phyloP scores from a whole-genome alignment of 2,888 invertebrate genomes.

The Phalera bucephala region DNA sequence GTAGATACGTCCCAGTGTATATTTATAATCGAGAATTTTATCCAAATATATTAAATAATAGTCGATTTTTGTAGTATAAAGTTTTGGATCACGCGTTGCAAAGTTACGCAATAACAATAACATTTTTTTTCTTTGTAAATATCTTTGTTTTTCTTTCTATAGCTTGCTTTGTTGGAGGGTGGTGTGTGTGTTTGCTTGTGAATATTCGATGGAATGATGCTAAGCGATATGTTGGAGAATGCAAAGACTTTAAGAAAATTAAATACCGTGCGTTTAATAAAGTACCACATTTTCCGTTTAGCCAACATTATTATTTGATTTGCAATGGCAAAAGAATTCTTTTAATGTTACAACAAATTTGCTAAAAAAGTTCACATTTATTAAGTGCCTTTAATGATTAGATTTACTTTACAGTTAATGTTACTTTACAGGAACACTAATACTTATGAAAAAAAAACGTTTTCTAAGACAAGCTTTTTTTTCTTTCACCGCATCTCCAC shows the following conservation, averaged over 20 bases:
- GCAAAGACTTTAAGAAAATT: too few relatives aligned
- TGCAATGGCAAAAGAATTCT: too few relatives aligned
- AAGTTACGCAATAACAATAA: slow-evolving; percentile 36
- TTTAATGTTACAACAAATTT: too few relatives aligned
- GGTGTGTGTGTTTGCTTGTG: slow-evolving; percentile 18
- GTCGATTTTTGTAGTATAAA: slow-evolving; percentile 49
- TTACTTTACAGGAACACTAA: too few relatives aligned
- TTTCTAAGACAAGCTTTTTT: too few relatives aligned
- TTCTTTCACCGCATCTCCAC: background rate
- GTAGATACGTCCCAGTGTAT: slow-evolving; percentile 32
- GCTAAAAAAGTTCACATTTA: too few relatives aligned
- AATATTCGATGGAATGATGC: slow-evolving; percentile 12
- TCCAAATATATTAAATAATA: slow-evolving; percentile 70
- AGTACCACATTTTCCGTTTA: too few relatives aligned
- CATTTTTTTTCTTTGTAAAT: slow-evolving; percentile 50
- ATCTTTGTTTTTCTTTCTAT: slow-evolving; percentile 29
- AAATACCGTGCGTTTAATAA: too few relatives aligned
- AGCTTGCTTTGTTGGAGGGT: slow-evolving; percentile 27
- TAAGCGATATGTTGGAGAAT: slow-evolving; percentile 2
- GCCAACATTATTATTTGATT: too few relatives aligned
- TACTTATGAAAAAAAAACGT: too few relatives aligned
- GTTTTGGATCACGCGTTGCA: slow-evolving; percentile 47
- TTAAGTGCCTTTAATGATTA: too few relatives aligned
- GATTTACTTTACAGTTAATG: too few relatives aligned
- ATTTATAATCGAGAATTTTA: slow-evolving; percentile 53